Percentiles rank a stretch among this genome's conserved stretches.
Conservation (phyloP, 2,113 vertebrate genomes). For the Phyllopteryx taeniolatus region DNA sequence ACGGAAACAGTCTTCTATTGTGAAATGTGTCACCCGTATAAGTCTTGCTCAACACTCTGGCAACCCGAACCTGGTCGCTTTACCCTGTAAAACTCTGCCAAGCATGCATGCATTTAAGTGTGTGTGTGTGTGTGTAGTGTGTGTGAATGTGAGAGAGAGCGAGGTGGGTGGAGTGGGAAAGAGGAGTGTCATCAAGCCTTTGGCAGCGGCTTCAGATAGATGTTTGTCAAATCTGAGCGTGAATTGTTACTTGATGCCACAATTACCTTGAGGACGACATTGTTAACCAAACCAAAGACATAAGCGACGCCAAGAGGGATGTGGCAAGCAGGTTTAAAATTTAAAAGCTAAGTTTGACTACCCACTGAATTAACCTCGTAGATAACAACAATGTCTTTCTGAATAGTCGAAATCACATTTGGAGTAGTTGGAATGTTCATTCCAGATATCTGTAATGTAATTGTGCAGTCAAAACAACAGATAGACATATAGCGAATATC, state of each 20-base stretch:
- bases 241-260: conserved; percentile 14
- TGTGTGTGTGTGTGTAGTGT: neutral
- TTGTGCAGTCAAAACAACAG: too few relatives aligned
- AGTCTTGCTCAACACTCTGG: conserved; percentile 39
- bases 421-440: neutral
- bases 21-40: conserved; percentile 44
- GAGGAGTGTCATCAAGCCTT: conserved; percentile 38
- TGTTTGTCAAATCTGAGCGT: conserved; percentile 30
- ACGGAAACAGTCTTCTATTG: conserved; percentile 32
- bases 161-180: neutral
- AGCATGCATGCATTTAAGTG: conserved; percentile 26
- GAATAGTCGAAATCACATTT: neutral
- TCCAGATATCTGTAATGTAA: too few relatives aligned
- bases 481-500: too few relatives aligned
- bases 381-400: neutral
- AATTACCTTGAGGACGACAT: conserved; percentile 8
- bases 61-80: conserved; percentile 44
- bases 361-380: neutral
- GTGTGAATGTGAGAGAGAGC: neutral
- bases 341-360: neutral
- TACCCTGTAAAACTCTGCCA: conserved; percentile 33
- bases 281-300: conserved; percentile 11
- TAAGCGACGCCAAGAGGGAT: neutral
- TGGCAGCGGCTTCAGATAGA: conserved; percentile 25
- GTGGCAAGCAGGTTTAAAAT: neutral